Conservation (phyloP, 2,888 invertebrate species). For the Ferdinandea cuprea region DNA sequence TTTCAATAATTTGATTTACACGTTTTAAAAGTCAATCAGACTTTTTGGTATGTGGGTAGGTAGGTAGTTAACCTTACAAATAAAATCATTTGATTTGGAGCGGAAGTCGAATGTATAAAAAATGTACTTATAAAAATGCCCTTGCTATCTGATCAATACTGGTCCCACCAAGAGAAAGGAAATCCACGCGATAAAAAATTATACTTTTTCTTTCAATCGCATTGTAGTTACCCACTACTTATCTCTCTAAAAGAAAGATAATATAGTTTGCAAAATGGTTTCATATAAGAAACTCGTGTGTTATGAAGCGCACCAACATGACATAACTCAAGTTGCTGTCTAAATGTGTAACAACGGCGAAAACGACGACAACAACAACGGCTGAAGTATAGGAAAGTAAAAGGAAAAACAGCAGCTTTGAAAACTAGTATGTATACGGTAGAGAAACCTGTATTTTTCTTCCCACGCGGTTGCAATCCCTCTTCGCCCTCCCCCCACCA, state of each 20-base stretch:
- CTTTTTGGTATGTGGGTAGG: not conserved
- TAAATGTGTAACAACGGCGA: conserved; percentile 54
- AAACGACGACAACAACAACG: conserved; percentile 12
- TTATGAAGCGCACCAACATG: conserved; percentile 71
- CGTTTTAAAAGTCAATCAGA: conserved; percentile 51
- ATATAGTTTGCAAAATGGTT: conserved; percentile 59
- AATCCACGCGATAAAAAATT: conserved; percentile 9
- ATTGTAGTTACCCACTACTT: too few relatives aligned
- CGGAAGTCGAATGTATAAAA: conserved; percentile 65
- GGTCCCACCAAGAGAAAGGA: conserved; percentile 37
- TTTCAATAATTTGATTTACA: conserved; percentile 22
- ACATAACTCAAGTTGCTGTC: conserved; percentile 55
- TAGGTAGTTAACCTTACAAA: conserved; percentile 8
- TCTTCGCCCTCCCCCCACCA: not conserved
- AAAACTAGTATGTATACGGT: conserved; percentile 43
- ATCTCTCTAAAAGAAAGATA: conserved; percentile 18
- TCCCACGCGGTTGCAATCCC: conserved; percentile 61
- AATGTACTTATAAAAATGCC: conserved; percentile 28
- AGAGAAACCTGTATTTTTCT: conserved; percentile 73
- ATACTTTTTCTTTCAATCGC: conserved; percentile 18
- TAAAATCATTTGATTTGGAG: conserved; percentile 54
- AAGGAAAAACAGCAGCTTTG: conserved; percentile 60
- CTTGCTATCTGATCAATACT: not conserved
- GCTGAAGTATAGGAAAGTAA: conserved; percentile 63
- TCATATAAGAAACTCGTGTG: conserved; percentile 62